Conservation (phyloP, 1,140 invertebrate species). For the Hyposmocoma kahamanoa region DNA sequence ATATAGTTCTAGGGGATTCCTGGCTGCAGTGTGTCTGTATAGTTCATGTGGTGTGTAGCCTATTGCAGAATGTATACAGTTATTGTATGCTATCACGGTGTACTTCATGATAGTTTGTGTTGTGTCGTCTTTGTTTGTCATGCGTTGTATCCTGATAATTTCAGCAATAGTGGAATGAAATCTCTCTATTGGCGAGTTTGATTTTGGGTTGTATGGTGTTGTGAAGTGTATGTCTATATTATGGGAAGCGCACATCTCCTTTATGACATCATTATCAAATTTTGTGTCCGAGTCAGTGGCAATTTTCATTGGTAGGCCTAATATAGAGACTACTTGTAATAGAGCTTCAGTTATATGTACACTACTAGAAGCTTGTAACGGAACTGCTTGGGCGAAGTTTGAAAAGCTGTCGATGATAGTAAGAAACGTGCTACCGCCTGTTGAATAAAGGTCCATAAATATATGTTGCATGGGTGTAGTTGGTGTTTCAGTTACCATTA, state of each 20-base stretch:
- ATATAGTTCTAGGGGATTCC: conserved; percentile 6
- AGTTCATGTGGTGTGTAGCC: conserved; percentile 16
- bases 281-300: conserved; percentile 20
- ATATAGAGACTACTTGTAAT: not conserved
- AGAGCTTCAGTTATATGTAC: conserved; percentile 4
- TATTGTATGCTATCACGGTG: conserved; percentile 26
- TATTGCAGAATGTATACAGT: conserved; percentile 19
- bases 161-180: conserved; percentile 25
- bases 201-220: conserved; percentile 33
- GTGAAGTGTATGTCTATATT: conserved; percentile 40
- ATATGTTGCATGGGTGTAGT: conserved; percentile 8
- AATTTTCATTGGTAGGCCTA: conserved; percentile 2
- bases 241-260: conserved; percentile 25
- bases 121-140: conserved; percentile 18
- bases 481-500: conserved; percentile 1
- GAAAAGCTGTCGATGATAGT: conserved; percentile 8
- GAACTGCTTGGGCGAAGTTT: conserved; percentile 6
- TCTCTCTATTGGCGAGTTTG: conserved; percentile 35
- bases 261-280: conserved; percentile 25
- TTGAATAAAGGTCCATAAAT: conserved; percentile 6
- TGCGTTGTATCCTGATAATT: conserved; percentile 33
- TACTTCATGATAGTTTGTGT: conserved; percentile 19
- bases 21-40: conserved; percentile 17
- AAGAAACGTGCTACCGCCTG: conserved; percentile 2
- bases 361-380: conserved; percentile 4